These are phyloP conservation scores for Hippolais icterina DNA, from an alignment of 2,113 vertebrate species.

Conservation along the genomic window DNA sequence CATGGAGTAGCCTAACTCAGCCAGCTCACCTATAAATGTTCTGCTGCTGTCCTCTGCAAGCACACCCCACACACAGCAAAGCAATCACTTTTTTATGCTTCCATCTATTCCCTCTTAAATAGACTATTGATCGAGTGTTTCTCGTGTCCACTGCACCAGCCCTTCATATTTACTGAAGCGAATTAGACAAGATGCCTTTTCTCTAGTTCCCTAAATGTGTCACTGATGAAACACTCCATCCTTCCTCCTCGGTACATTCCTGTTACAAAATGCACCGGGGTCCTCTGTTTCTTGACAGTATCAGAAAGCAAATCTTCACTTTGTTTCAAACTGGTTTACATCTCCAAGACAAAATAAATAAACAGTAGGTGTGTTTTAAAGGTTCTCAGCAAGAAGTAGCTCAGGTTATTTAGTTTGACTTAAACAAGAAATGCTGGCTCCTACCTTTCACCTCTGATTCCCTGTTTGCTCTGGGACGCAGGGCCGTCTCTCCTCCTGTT, in stretches of 20 bases:
- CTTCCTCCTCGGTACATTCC: not conserved
- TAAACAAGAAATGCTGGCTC: constrained; percentile 49
- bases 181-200: constrained; percentile 53
- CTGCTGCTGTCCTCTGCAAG: constrained; percentile 59
- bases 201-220: constrained; percentile 44
- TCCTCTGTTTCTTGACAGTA: not conserved
- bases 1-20: constrained; percentile 1
- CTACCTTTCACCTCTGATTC: constrained; percentile 65
- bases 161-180: constrained; percentile 70
- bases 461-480: constrained; percentile 37
- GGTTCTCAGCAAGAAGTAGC: not conserved
- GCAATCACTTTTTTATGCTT: constrained; percentile 74
- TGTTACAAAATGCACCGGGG: constrained; percentile 17
- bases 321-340: constrained; percentile 1
- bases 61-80: constrained; percentile 42
- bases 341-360: constrained; percentile 21
- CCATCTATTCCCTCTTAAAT: constrained; percentile 79
- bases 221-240: constrained; percentile 10
- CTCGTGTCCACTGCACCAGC: constrained; percentile 77
- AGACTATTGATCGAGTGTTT: constrained; percentile 78
- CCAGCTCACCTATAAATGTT: constrained; percentile 54
- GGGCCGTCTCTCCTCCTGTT: constrained; percentile 33
- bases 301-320: constrained; percentile 14
- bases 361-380: not conserved
- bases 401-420: not conserved